phyloP scores from a whole-genome alignment of 2,888 invertebrate species.

The Embidobia sp. region DNA sequence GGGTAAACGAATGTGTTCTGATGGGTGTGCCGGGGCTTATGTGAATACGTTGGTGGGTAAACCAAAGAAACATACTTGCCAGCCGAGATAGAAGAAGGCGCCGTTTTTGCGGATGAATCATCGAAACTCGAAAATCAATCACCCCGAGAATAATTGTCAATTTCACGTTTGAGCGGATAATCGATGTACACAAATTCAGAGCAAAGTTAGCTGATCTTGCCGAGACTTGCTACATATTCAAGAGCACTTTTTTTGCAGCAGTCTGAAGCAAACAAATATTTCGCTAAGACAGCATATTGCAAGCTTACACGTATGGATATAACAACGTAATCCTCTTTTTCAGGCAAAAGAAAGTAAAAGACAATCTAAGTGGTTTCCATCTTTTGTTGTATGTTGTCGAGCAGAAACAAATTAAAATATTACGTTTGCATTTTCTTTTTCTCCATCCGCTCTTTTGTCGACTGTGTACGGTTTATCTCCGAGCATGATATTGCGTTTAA shows the following conservation, averaged over 20 bases:
- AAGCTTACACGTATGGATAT: slow-evolving; percentile 35
- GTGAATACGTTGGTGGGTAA: slow-evolving; percentile 34
- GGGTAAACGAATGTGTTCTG: too few relatives aligned
- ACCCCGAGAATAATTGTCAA: slow-evolving; percentile 30
- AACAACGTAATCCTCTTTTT: slow-evolving; percentile 52
- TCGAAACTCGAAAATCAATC: slow-evolving; percentile 39
- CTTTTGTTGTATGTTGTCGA: slow-evolving; percentile 27
- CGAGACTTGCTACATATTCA: not conserved
- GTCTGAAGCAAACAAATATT: slow-evolving; percentile 45
- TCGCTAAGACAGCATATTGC: slow-evolving; percentile 46
- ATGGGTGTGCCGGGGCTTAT: too few relatives aligned
- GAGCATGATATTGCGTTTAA: not conserved
- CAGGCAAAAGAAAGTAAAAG: slow-evolving; percentile 27
- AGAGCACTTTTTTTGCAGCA: not conserved
- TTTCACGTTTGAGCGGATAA: slow-evolving; percentile 33
- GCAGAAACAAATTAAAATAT: slow-evolving; percentile 32
- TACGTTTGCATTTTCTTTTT: slow-evolving; percentile 29
- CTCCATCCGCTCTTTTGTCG: not conserved
- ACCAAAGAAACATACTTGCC: slow-evolving; percentile 15
- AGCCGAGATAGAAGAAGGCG: slow-evolving; percentile 12
- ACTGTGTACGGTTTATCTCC: too few relatives aligned
- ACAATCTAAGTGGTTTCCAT: slow-evolving; percentile 33
- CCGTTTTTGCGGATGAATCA: slow-evolving; percentile 29
- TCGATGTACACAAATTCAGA: slow-evolving; percentile 1
- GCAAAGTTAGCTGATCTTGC: not conserved